These are phyloP conservation scores for Boloria selene DNA, from an alignment of 2,888 invertebrate genomes.

Conservation along the genomic window DNA sequence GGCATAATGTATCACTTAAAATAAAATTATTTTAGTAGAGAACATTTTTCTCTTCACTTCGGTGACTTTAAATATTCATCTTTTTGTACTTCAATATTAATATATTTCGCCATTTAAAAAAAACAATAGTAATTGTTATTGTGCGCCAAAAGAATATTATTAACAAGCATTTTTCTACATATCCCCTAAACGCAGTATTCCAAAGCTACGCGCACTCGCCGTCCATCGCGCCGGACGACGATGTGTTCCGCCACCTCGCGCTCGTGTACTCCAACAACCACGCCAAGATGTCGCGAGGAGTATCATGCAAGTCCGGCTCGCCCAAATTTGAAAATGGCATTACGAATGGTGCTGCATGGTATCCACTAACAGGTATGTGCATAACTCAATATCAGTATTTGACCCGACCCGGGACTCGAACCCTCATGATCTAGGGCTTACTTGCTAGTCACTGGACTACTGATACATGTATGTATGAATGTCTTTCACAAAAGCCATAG, in stretches of 20 bases:
- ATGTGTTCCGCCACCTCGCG: conserved; percentile 93
- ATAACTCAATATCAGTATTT: background rate
- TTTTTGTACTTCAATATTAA: too few species aligned
- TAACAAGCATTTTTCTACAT: conserved; percentile 64
- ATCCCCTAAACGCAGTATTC: conserved; percentile 89
- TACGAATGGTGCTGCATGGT: conserved; percentile 97
- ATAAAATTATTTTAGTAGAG: too few species aligned
- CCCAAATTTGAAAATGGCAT: conserved; percentile 93
- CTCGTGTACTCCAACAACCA: conserved; percentile 93
- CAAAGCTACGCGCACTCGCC: conserved; percentile 92
- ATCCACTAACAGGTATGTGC: conserved; percentile 87
- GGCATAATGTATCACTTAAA: too few species aligned
- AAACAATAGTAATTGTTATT: too few species aligned
- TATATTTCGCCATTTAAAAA: too few species aligned
- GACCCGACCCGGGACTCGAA: too few species aligned
- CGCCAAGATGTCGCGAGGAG: conserved; percentile 92
- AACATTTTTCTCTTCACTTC: too few species aligned
- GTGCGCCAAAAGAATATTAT: background rate
- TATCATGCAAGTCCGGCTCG: conserved; percentile 89
- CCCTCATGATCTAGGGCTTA: too few species aligned
- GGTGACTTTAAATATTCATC: too few species aligned
- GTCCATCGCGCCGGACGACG: conserved; percentile 94
- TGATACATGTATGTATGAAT: background rate
- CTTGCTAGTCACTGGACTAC: too few species aligned
- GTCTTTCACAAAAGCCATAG: too few species aligned